A percentile compares a stretch with the other conserved stretches of the same genome.
phyloP scores from a whole-genome alignment of 2,797 vertebrate species.

The Mergus octosetaceus region DNA sequence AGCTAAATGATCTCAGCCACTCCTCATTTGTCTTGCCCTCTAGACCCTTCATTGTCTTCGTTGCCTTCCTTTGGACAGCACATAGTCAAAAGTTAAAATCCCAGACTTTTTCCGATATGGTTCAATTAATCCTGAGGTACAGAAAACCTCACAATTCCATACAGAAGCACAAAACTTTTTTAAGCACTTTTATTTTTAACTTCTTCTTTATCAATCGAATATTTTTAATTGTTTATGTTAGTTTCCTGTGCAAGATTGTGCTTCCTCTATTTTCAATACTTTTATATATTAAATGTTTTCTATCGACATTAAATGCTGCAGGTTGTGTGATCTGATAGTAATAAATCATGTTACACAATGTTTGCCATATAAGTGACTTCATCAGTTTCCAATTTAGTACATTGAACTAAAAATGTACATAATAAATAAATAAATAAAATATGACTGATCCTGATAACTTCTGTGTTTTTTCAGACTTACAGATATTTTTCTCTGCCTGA shows the following conservation, averaged over 20 bases:
- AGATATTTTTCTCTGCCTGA: background rate
- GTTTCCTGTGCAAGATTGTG: background rate
- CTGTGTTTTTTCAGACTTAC: background rate
- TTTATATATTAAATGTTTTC: background rate
- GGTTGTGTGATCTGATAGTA: background rate
- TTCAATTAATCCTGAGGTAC: background rate
- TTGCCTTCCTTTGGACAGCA: too few relatives aligned
- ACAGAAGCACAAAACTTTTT: background rate
- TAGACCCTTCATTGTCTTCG: too few relatives aligned
- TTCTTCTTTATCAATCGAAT: background rate
- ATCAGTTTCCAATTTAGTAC: background rate
- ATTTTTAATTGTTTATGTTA: background rate
- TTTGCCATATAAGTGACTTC: background rate
- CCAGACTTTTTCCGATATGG: background rate
- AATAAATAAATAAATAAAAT: background rate
- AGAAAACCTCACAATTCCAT: background rate
- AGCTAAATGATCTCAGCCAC: too few relatives aligned
- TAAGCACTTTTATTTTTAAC: background rate
- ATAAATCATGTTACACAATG: background rate
- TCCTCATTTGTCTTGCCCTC: too few relatives aligned
- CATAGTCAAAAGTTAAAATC: background rate
- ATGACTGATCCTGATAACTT: background rate
- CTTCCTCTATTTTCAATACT: background rate
- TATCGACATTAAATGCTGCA: background rate
- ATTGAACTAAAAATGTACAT: background rate